Evolutionary conservation across 2,113 vertebrate genomes (phyloP).

Genomic region (Alexandromys fortis): DNA sequence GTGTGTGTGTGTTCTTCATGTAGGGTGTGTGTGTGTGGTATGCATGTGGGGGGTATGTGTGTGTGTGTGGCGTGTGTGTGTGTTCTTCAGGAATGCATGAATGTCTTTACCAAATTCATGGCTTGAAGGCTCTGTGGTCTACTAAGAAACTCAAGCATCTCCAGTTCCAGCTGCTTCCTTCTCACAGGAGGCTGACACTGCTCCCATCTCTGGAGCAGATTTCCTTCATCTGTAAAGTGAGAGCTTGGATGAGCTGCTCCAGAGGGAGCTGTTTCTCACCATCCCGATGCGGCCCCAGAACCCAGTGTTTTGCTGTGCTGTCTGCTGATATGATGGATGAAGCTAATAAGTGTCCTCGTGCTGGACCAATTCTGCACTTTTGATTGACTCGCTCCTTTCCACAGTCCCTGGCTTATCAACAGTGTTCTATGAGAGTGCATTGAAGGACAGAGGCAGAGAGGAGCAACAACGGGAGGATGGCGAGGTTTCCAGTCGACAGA

Average conservation of each 20-base stretch:
- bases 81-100: conserved; percentile 40
- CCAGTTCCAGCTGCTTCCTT: not conserved
- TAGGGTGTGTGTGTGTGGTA: too few species aligned
- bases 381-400: conserved; percentile 49
- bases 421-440: not conserved
- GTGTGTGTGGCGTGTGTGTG: not conserved
- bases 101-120: not conserved
- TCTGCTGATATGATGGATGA: conserved; percentile 58
- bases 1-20: not conserved
- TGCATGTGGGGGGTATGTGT: too few species aligned
- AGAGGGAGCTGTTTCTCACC: conserved; percentile 21
- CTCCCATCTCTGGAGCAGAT: conserved; percentile 1
- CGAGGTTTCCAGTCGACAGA: conserved; percentile 52
- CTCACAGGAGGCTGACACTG: not conserved
- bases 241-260: not conserved
- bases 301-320: conserved; percentile 37
- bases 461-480: not conserved
- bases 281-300: not conserved
- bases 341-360: conserved; percentile 59
- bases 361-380: conserved; percentile 37
- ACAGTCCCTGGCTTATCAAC: conserved; percentile 15
- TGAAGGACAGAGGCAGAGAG: conserved; percentile 17
- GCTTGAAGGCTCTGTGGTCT: not conserved
- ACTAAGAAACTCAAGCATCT: not conserved
- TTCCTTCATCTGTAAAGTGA: conserved; percentile 39